Evolutionary conservation across 2,888 invertebrate genomes (phyloP), one percentile per base, ranked within the genome.

Genomic region (Spisula subtruncata): DNA sequence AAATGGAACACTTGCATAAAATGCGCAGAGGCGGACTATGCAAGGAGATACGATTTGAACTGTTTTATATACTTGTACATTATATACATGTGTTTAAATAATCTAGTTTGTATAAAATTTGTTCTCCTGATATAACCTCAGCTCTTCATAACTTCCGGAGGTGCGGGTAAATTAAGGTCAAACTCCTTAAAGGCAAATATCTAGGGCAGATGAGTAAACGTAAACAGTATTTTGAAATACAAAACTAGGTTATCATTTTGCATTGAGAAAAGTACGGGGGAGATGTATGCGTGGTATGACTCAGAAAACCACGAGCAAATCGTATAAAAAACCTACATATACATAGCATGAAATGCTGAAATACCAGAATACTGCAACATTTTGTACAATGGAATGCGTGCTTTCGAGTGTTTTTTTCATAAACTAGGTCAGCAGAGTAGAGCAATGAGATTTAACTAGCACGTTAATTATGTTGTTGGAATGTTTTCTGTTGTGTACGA

Each of bases 231-330:
- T 85, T 80, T 85, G 79, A 80, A 80, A 56, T 51, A 56, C 51
- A 56, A 56, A 85, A 81, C 32, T 79, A n/a, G 85, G 80, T 85
- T 85, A 85, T 85, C 85, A 56, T 85, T 29, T 35, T 75, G 35
- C 75, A 18, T 35, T 75, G 75, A 29, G 75, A 29, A 32, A 41
- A 35, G 5, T 75, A 32, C 25, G 35, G 1, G 75, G 35, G 32
- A 32, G 75, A 32, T 32, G 35, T 32, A n/a, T n/a, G n/a, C n/a
- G n/a, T n/a, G n/a, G 12, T 35, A 75, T 32, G 18, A 75, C n/a
- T 16, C 75, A 75, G 32, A 25, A n/a, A 66, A n/a, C n/a, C 60
- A 25, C 60, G 25, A 66, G 12, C 25, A 66, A n/a, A 25, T n/a
- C 10, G 25, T 66, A 66, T 66, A 25, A 66, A n/a, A n/a, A 51